Evolutionary conservation across 2,888 invertebrate species (phyloP).

Genomic region (Meghimatium bilineatum): DNA sequence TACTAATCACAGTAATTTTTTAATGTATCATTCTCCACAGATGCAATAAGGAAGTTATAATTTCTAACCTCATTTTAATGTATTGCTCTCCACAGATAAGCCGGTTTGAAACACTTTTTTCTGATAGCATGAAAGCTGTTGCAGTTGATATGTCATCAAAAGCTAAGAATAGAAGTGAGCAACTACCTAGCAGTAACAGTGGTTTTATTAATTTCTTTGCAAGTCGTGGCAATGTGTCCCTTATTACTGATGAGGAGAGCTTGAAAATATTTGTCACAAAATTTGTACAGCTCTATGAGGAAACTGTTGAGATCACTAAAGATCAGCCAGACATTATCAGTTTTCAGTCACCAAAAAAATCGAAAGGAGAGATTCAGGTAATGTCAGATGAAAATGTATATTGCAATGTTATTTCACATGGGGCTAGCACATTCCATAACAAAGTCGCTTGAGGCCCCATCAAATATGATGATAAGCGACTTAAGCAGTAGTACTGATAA

Average conservation of each 20-base stretch:
- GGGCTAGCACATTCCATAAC: too few species aligned
- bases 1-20: too few species aligned
- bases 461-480: too few species aligned
- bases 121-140: not conserved
- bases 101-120: not conserved
- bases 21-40: too few species aligned
- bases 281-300: not conserved
- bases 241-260: not conserved
- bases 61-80: too few species aligned
- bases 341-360: too few species aligned
- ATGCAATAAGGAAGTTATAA: too few species aligned
- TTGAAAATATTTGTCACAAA: slow-evolving; percentile 5
- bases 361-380: too few species aligned
- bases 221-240: not conserved
- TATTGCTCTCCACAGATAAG: not conserved
- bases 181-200: not conserved
- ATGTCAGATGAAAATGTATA: not conserved
- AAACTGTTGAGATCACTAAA: too few species aligned
- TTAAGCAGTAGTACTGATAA: too few species aligned
- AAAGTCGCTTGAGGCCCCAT: too few species aligned
- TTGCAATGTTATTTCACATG: not conserved
- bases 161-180: not conserved
- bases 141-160: not conserved
- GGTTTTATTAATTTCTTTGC: slow-evolving; percentile 15
- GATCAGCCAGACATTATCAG: not conserved